Base-by-base conservation (phyloP, 2,797 vertebrate species). In the Phrynocephalus guinanensis region DNA sequence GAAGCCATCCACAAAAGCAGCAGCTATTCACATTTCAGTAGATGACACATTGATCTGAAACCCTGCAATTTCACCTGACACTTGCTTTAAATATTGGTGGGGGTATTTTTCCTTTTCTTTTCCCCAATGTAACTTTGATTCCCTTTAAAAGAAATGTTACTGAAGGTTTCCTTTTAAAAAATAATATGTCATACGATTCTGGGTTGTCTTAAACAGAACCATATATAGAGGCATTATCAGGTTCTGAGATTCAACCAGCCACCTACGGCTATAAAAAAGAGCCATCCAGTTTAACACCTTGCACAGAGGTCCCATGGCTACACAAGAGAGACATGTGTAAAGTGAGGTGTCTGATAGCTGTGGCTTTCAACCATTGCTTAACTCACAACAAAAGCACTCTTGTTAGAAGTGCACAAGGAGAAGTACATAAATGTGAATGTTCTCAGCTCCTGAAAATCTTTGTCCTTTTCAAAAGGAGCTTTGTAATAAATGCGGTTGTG, bases 11-110 rank as follows among this genome's bases (percentile, higher is more conserved):
- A 90, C 63, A 85, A 90, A 90, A 85, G 82, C 52, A 66, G 82
- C 89, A 85, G 82, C 78, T 90, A 81, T 81, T 87, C 89, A 85
- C 72, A 90, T 90, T 87, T 87, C 86, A 85, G 66, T 66, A 90
- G 38, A 63, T 90, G 89, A 87, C 86, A 87, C 89, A 82, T 72
- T 81, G 89, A 85, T 87, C 82, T 90, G 89, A 85, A 90, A 90
- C 78, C 86, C 83, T 76, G 86, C 83, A 85, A 90, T 90, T 90
- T 87, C 79, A 87, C 86, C 66, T 90, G 89, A 87, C 86, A 87
- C 30, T 82, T 78, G 81, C 87, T 80, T 90, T 81, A 87, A 90
- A 90, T 90, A 90, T 90, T 90, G 86, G 81, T 78, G 78, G 44
- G 52, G 38, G 70, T 63, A 63, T 82, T 70, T 83, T 22, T 76